Evolutionary conservation across 2,888 invertebrate species (phyloP), one percentile per base, ranked within the genome.

Genomic region (Dastarcus helophoroides): DNA sequence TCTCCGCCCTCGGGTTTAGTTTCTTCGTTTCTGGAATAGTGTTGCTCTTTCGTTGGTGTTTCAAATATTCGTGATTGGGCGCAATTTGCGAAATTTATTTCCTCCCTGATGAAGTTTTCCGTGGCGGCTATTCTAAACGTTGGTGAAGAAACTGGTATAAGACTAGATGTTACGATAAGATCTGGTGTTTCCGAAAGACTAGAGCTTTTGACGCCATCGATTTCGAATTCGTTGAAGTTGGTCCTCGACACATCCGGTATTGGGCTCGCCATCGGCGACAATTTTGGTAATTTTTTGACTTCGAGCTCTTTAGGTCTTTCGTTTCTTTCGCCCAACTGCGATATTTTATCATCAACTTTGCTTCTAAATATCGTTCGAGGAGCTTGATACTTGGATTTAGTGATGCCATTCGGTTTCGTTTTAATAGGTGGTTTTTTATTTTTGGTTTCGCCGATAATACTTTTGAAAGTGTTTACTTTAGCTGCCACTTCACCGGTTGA

Each of bases 391-490:
- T 32, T 5, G 32, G 32, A 10, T 25, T 8, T 16, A 27, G 8
- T 15, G 5, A 32, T 29, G 1, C 64, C 40, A 14, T 63, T 56
- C 23, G 67, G 65, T 44, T 73, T 69, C 22, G 60, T 55, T 42
- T 56, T 56, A 10, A 63, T 47, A 6, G 60, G 48, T 37, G 65
- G 65, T 37, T 58, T 57, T 37, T 63, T 62, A 17, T 38, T 39
- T 48, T 69, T 69, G 26, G 63, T 60, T 31, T 69, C 69, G 38
- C 69, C 70, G 24, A 75, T 73, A 33, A 74, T 74, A 25, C 67
- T 71, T 46, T 73, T 74, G 50, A 71, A 76, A 24, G 64, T 70
- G 9, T 73, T 74, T 3, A 76, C 72, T 53, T 75, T 76, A 21
- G 67, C 71, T 8, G 76, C 76, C 2, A 76, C 75, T 22, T 75